Conservation (phyloP, 2,797 vertebrate genomes). For the Eulemur albifrons region DNA sequence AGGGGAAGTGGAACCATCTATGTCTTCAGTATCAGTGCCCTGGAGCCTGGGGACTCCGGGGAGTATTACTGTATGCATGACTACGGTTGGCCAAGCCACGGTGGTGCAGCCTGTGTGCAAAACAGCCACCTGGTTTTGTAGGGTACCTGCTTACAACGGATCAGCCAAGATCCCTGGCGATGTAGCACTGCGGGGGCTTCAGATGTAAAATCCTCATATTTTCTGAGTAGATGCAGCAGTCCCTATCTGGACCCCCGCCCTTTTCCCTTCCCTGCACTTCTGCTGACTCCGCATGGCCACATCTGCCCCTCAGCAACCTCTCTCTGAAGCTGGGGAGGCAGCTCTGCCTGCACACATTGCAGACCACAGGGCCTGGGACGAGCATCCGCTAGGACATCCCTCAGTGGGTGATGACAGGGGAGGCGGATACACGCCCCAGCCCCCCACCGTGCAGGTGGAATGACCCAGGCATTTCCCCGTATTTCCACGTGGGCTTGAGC, state of each 20-base stretch:
- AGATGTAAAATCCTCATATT: neutral
- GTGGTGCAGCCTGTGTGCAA: neutral
- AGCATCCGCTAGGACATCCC: neutral
- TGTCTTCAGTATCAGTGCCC: neutral
- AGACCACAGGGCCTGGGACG: neutral
- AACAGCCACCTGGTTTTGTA: neutral
- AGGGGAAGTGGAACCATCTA: neutral
- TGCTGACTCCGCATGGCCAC: neutral
- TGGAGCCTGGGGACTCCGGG: neutral
- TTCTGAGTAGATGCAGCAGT: neutral
- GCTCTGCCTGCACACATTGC: neutral
- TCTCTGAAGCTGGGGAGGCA: too few species aligned
- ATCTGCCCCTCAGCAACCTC: too few species aligned
- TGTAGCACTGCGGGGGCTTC: neutral
- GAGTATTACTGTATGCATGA: neutral
- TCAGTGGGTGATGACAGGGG: neutral
- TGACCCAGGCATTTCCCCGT: neutral
- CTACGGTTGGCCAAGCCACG: neutral
- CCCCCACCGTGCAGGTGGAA: neutral
- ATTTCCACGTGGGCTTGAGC: neutral
- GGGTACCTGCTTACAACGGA: neutral
- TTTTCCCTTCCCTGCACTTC: neutral
- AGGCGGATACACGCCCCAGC: neutral
- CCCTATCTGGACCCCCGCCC: neutral
- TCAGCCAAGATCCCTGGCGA: neutral